Percentiles rank a stretch among this genome's conserved stretches.
These are phyloP conservation scores for Papilio helenus DNA, from an alignment of 1,140 invertebrate species.

Conservation along the genomic window DNA sequence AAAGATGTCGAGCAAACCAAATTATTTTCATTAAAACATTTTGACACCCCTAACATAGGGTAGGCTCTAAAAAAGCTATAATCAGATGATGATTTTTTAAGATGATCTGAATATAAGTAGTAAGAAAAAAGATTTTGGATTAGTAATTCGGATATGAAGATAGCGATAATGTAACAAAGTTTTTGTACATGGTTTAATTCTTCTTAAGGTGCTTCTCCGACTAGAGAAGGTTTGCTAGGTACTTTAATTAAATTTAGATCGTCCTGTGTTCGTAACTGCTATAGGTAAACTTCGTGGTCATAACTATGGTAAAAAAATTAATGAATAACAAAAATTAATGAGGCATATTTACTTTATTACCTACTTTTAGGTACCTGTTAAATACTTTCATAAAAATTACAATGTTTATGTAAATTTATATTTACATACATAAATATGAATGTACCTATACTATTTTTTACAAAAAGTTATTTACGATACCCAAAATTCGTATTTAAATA, in stretches of 20 bases:
- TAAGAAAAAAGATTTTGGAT: too few relatives aligned
- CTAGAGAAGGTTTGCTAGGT: too few relatives aligned
- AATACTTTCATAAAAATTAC: neutral
- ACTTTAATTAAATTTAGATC: neutral
- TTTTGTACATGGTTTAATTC: too few relatives aligned
- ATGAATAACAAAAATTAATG: neutral
- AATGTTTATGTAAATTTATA: neutral
- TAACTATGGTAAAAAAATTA: neutral
- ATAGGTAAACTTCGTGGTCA: neutral
- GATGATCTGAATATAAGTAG: too few relatives aligned
- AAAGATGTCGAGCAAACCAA: too few relatives aligned
- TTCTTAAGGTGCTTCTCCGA: too few relatives aligned
- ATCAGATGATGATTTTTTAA: too few relatives aligned
- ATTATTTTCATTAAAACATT: too few relatives aligned
- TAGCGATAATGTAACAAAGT: too few relatives aligned
- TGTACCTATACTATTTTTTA: neutral
- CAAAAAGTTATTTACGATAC: neutral
- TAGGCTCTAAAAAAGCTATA: too few relatives aligned
- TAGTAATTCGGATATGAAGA: too few relatives aligned
- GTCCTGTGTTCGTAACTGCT: neutral
- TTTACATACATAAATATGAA: neutral
- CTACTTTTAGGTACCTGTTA: neutral
- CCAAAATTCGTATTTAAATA: conserved; percentile 12
- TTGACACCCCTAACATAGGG: too few relatives aligned
- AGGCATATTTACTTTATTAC: neutral